Evolutionary conservation across 2,113 vertebrate genomes (phyloP).

Genomic region (Eleginops maclovinus): DNA sequence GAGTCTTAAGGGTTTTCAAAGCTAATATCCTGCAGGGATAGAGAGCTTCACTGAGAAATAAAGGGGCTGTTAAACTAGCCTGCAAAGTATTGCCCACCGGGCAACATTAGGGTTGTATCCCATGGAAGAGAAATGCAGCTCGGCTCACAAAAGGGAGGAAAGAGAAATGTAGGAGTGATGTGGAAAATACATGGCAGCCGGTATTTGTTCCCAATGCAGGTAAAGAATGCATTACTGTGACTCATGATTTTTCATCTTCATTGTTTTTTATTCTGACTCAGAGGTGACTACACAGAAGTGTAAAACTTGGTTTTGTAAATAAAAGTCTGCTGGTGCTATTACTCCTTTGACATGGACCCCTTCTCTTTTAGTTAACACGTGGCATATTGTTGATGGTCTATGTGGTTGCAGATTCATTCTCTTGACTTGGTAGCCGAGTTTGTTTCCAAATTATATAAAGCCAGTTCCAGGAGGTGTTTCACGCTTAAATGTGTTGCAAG

Average conservation of each 20-base stretch:
- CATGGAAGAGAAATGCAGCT: slow-evolving; percentile 28
- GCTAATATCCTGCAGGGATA: slow-evolving; percentile 62
- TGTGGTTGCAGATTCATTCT: too few species aligned
- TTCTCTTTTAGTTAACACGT: too few species aligned
- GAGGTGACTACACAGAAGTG: neutral
- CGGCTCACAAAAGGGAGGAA: slow-evolving; percentile 12
- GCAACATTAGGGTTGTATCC: slow-evolving; percentile 36
- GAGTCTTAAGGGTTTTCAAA: slow-evolving; percentile 64
- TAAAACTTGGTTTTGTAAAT: neutral
- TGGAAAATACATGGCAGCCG: slow-evolving; percentile 11
- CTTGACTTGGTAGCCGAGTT: too few species aligned
- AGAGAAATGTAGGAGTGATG: neutral
- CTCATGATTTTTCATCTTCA: slow-evolving; percentile 16
- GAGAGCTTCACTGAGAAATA: slow-evolving; percentile 66
- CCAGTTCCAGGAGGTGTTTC: neutral
- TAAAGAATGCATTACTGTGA: neutral
- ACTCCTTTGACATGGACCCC: neutral
- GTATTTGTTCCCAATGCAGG: neutral
- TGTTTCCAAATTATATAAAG: too few species aligned
- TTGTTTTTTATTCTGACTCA: neutral
- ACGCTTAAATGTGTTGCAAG: neutral
- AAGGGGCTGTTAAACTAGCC: slow-evolving; percentile 63
- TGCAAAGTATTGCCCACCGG: slow-evolving; percentile 48
- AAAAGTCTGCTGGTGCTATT: neutral
- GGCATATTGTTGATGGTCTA: too few species aligned